Evolutionary conservation across 2,888 invertebrate species (phyloP).

Genomic region (Ypsolopha scabrella): DNA sequence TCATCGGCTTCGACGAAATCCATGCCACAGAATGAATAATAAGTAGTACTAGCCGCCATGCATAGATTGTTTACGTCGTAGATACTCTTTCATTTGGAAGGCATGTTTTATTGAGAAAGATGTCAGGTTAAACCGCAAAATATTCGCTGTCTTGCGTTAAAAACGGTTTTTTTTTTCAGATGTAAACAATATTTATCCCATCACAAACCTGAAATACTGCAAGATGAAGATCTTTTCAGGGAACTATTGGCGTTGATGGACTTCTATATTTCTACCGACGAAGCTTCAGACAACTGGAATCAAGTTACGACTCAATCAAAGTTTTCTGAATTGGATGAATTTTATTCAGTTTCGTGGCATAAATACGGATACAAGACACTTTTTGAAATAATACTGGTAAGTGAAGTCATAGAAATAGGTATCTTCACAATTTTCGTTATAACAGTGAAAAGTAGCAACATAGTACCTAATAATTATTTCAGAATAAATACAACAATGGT

Average conservation of each 20-base stretch:
- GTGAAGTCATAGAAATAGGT: background rate
- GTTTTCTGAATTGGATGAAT: constrained; percentile 3
- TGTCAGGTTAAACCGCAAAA: too few relatives aligned
- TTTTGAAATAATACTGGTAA: constrained; percentile 10
- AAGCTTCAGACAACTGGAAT: constrained; percentile 5
- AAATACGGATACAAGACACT: constrained; percentile 9
- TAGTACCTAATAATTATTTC: background rate
- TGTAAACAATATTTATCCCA: constrained; percentile 3
- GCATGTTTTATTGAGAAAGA: too few relatives aligned
- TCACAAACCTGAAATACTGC: background rate
- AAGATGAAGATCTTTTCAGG: constrained; percentile 2
- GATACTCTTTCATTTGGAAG: too few relatives aligned
- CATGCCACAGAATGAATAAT: too few relatives aligned
- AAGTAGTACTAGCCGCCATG: too few relatives aligned
- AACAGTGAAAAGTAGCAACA: background rate
- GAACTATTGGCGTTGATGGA: constrained; percentile 2
- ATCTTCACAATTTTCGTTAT: too few relatives aligned
- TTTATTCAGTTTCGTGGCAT: constrained; percentile 7
- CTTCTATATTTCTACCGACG: constrained; percentile 1
- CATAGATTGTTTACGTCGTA: too few relatives aligned
- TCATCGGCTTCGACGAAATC: too few relatives aligned
- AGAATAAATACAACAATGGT: constrained; percentile 2
- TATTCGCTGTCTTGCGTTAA: constrained; percentile 1
- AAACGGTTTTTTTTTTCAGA: constrained; percentile 4
- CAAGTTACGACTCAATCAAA: constrained; percentile 3